Base-by-base conservation (phyloP, 2,113 vertebrate species). In the Planiliza haematocheilus region DNA sequence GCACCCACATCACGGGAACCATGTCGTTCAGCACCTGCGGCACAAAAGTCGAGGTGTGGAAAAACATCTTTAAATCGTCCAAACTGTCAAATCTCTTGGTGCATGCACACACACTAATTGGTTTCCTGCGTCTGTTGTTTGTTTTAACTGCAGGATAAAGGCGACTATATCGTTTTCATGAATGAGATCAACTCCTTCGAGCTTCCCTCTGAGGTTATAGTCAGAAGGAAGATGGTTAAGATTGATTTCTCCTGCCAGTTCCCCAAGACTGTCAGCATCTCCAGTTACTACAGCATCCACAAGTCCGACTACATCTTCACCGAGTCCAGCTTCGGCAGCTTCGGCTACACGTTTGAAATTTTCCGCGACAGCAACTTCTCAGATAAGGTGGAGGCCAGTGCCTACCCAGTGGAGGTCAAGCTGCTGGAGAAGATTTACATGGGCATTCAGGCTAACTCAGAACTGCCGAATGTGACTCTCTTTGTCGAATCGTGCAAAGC, bases 401-500 rank as follows among this genome's bases (percentile, higher is more conserved):
- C 77, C 1, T 94, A 91, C 50, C 94, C 94, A 1, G 81, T 94
- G 77, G 56, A 92, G 55, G 74, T 93, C 18, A 59, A 68, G 53
- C 78, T 94, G 65, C 8, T 91, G 48, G 30, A 93, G 0, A 74
- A 11, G 10, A 20, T 94, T 7, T 93, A 78, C 16, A 84, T 94
- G 89, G 90, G 92, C 48, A 92, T 94, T 30, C 66, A 82, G 8
- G 91, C 88, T 1, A 10, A 84, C 3, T 84, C 94, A 0, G 80
- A 87, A 0, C 67, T 94, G 1, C 80, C 89, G 0, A 74, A 87
- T 0, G 78, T 93, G 8, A 84, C 14, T 0, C 0, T 94, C 71
- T 93, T 94, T 72, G 89, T 94, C 0, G 92, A 94, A 18, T 94
- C 93, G 0, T 94, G 94, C 85, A 93, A 73, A 84, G 93, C 89